Conservation (phyloP, 2,888 invertebrate species). For the Campoletis raptor region DNA sequence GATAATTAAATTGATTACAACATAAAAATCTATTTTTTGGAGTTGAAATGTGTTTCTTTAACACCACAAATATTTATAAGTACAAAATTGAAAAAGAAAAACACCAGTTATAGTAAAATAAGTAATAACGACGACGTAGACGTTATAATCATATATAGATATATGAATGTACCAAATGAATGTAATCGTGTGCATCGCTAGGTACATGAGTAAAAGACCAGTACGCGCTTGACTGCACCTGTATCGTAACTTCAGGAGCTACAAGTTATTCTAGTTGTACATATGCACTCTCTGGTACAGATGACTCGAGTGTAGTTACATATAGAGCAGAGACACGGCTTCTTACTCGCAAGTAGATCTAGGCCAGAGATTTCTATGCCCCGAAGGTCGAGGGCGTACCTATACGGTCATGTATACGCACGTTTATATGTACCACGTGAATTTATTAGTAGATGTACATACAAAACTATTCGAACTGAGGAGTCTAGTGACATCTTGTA, state of each 20-base stretch:
- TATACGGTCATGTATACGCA: slow-evolving; percentile 58
- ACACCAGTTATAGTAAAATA: not conserved
- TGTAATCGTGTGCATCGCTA: slow-evolving; percentile 33
- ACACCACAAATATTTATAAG: not conserved
- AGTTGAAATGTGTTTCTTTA: not conserved
- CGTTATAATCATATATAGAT: not conserved
- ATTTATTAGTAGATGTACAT: slow-evolving; percentile 19
- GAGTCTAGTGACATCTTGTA: not conserved
- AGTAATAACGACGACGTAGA: not conserved
- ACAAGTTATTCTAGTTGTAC: slow-evolving; percentile 54
- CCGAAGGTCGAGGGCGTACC: slow-evolving; percentile 80
- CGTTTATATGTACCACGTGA: slow-evolving; percentile 34
- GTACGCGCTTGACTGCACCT: slow-evolving; percentile 50
- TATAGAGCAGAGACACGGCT: slow-evolving; percentile 57
- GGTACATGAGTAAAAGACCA: slow-evolving; percentile 19
- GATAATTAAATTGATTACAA: too few species aligned
- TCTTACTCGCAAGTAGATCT: slow-evolving; percentile 80
- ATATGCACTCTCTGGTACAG: slow-evolving; percentile 61
- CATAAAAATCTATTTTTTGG: too few species aligned
- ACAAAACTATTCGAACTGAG: not conserved
- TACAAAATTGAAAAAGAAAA: not conserved
- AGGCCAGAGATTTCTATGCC: slow-evolving; percentile 83
- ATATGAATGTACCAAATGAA: slow-evolving; percentile 7
- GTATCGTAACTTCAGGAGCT: slow-evolving; percentile 58
- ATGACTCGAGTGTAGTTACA: slow-evolving; percentile 61